These are phyloP conservation scores for Lasioglossum lativentre DNA, from an alignment of 2,888 invertebrate genomes.

Conservation along the genomic window DNA sequence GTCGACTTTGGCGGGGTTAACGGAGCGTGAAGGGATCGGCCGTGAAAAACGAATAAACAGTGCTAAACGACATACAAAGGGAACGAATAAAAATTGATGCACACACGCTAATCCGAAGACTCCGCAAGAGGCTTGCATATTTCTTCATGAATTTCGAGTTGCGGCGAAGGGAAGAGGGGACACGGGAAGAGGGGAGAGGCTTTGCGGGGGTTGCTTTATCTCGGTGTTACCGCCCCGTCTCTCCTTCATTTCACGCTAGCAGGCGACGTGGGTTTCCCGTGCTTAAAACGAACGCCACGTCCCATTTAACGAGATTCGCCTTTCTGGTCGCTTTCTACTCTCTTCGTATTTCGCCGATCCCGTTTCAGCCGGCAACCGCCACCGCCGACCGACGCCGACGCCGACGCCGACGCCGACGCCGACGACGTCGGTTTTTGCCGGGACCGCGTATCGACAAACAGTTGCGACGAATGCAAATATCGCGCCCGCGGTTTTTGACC, in stretches of 20 bases:
- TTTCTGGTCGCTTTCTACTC: slow-evolving; percentile 11
- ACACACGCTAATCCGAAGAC: slow-evolving; percentile 24
- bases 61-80: neutral
- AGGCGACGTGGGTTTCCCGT: slow-evolving; percentile 22
- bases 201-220: slow-evolving; percentile 39
- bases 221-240: slow-evolving; percentile 20
- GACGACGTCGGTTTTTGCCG: slow-evolving; percentile 8
- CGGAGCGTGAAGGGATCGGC: neutral
- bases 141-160: slow-evolving; percentile 43
- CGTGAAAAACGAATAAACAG: neutral
- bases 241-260: slow-evolving; percentile 27
- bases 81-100: slow-evolving; percentile 24
- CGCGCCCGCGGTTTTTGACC: slow-evolving; percentile 4
- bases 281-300: slow-evolving; percentile 47
- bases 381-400: neutral
- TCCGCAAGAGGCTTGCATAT: slow-evolving; percentile 24
- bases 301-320: slow-evolving; percentile 53
- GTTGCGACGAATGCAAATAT: slow-evolving; percentile 37
- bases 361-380: neutral
- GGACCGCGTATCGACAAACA: slow-evolving; percentile 32
- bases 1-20: neutral
- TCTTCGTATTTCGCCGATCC: slow-evolving; percentile 23
- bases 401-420: neutral
- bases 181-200: neutral
- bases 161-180: neutral